Evolutionary conservation across 1,140 invertebrate genomes (phyloP).

Genomic region (Leptopilina clavipes): DNA sequence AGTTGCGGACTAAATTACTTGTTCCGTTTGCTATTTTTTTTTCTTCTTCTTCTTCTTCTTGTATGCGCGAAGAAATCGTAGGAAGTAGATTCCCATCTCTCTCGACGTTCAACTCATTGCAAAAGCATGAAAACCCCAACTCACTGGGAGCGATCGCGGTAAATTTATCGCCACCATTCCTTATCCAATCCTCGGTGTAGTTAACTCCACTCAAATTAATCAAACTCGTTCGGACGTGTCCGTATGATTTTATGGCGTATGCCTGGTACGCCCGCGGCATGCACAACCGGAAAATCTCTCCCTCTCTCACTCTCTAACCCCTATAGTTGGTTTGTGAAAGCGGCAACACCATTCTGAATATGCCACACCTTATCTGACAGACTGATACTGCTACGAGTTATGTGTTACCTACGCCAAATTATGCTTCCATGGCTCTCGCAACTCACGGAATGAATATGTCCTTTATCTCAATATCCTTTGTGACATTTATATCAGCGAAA

Average conservation of each 20-base stretch:
- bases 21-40: background rate
- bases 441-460: background rate
- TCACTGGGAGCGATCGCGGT: background rate
- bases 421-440: slow-evolving; percentile 3
- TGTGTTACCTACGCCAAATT: slow-evolving; percentile 31
- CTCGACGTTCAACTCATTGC: background rate
- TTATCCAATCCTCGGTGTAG: slow-evolving; percentile 25
- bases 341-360: slow-evolving; percentile 26
- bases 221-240: slow-evolving; percentile 31
- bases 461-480: slow-evolving; percentile 7
- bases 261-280: slow-evolving; percentile 27
- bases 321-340: background rate
- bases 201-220: slow-evolving; percentile 26
- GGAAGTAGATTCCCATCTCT: slow-evolving; percentile 15
- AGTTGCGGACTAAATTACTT: background rate
- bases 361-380: slow-evolving; percentile 32
- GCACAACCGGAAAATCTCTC: slow-evolving; percentile 4
- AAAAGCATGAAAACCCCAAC: slow-evolving; percentile 17
- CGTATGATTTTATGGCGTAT: slow-evolving; percentile 33
- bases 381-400: slow-evolving; percentile 19
- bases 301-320: background rate
- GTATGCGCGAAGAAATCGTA: background rate
- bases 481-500: slow-evolving; percentile 4
- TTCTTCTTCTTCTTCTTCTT: too few species aligned
- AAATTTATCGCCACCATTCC: slow-evolving; percentile 23